These are phyloP conservation scores for Australoheros facetus DNA, from an alignment of 2,797 vertebrate genomes.

Conservation along the genomic window DNA sequence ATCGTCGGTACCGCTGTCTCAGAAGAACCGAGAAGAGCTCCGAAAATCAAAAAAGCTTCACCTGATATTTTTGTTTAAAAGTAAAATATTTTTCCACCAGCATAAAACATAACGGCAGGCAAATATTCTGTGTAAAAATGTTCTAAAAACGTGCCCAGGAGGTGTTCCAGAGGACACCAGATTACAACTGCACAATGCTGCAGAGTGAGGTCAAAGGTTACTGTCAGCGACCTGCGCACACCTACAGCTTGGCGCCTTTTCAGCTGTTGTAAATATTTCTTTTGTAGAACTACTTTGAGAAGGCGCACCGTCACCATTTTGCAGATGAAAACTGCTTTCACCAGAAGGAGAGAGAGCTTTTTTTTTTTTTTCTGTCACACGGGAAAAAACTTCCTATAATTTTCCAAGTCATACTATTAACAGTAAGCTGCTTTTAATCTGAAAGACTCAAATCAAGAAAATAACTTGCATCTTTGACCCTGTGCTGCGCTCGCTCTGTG, in stretches of 20 bases:
- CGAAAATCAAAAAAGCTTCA: not conserved
- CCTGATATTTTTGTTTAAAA: not conserved
- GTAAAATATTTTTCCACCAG: not conserved
- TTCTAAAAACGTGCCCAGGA: not conserved
- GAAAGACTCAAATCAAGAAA: conserved; percentile 1
- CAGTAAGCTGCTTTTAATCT: conserved; percentile 8
- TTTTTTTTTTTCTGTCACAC: too few relatives aligned
- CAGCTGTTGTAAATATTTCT: conserved; percentile 65
- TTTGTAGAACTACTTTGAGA: conserved; percentile 45
- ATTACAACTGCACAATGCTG: not conserved
- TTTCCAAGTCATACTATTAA: not conserved
- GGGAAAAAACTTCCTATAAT: not conserved
- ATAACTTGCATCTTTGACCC: not conserved
- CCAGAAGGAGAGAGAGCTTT: conserved; percentile 42
- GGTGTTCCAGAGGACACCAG: not conserved
- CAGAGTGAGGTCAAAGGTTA: conserved; percentile 26
- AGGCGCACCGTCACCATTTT: conserved; percentile 73
- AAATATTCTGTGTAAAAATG: conserved; percentile 19
- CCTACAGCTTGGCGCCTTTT: conserved; percentile 8
- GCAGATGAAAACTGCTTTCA: conserved; percentile 59
- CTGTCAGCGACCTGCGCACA: not conserved
- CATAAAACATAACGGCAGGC: not conserved
- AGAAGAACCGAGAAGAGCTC: not conserved
- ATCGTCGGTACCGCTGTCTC: not conserved
- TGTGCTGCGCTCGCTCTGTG: not conserved